Conservation (phyloP, 2,888 invertebrate species). For the Agriotes lineatus region DNA sequence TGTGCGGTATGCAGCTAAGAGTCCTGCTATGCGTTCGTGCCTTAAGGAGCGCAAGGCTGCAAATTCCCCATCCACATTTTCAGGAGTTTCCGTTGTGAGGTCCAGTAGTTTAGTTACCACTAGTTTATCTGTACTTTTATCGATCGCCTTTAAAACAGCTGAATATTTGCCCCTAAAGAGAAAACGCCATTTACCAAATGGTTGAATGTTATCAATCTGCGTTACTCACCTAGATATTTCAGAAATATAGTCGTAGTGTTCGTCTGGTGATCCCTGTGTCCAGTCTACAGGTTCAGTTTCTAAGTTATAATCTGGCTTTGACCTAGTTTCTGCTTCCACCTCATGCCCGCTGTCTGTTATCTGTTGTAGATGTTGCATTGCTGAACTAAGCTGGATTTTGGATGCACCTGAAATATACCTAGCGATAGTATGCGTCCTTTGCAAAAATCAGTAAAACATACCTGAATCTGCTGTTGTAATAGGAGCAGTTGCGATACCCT, state of each 20-base stretch:
- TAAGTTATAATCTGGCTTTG: slow-evolving; percentile 77
- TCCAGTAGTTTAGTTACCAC: slow-evolving; percentile 89
- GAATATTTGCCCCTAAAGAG: slow-evolving; percentile 79
- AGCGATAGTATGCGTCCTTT: too few species aligned
- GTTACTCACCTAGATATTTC: slow-evolving; percentile 75
- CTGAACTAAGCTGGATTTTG: slow-evolving; percentile 83
- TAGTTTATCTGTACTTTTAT: slow-evolving; percentile 79
- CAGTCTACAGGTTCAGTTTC: slow-evolving; percentile 83
- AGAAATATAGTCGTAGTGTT: slow-evolving; percentile 87
- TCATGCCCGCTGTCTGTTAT: slow-evolving; percentile 86
- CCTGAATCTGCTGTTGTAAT: slow-evolving; percentile 77
- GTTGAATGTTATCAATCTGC: not conserved
- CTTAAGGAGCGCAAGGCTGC: slow-evolving; percentile 84
- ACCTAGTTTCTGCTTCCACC: slow-evolving; percentile 73
- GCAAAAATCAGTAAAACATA: too few species aligned
- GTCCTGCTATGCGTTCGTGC: slow-evolving; percentile 88
- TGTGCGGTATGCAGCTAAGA: slow-evolving; percentile 79
- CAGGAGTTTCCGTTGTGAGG: slow-evolving; percentile 74
- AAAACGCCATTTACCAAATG: not conserved
- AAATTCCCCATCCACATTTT: slow-evolving; percentile 82
- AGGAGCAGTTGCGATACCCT: slow-evolving; percentile 84
- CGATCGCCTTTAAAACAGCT: slow-evolving; percentile 84
- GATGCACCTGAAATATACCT: slow-evolving; percentile 69
- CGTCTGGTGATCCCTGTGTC: slow-evolving; percentile 77
- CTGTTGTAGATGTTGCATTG: slow-evolving; percentile 87